These are phyloP conservation scores for Lutraria lutraria DNA, from an alignment of 2,888 invertebrate genomes.

Conservation along the genomic window DNA sequence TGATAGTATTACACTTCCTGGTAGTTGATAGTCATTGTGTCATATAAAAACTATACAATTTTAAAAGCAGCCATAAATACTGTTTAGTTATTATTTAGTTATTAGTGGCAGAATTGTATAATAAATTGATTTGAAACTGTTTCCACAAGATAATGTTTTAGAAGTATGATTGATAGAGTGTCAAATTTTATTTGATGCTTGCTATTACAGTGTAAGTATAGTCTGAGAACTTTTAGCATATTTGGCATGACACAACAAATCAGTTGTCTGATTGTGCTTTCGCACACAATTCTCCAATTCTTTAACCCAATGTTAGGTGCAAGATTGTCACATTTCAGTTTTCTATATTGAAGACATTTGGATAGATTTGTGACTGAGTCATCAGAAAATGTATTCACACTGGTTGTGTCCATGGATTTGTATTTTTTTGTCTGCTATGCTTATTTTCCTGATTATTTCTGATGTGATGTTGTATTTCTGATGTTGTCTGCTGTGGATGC, in stretches of 20 bases:
- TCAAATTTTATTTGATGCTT: background rate
- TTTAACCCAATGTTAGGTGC: too few relatives aligned
- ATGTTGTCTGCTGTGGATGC: background rate
- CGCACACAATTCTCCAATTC: background rate
- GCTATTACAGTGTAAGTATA: background rate
- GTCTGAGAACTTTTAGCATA: background rate
- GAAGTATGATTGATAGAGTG: background rate
- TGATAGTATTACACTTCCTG: background rate
- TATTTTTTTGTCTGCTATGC: background rate
- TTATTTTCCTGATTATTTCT: background rate
- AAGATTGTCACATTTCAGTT: too few relatives aligned
- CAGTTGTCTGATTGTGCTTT: background rate
- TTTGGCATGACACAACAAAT: background rate
- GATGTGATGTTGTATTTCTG: background rate
- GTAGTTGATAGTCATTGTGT: background rate
- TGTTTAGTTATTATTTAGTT: background rate
- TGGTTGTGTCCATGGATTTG: background rate
- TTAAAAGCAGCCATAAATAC: background rate
- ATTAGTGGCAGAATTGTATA: background rate
- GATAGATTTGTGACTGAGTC: too few relatives aligned
- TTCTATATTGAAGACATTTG: too few relatives aligned
- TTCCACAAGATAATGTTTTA: background rate
- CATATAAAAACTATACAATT: background rate
- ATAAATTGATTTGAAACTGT: background rate
- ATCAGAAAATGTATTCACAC: background rate